phyloP scores from a whole-genome alignment of 35 echinoderm and acorn worm genomes.

The Heliocidaris erythrogramma region DNA sequence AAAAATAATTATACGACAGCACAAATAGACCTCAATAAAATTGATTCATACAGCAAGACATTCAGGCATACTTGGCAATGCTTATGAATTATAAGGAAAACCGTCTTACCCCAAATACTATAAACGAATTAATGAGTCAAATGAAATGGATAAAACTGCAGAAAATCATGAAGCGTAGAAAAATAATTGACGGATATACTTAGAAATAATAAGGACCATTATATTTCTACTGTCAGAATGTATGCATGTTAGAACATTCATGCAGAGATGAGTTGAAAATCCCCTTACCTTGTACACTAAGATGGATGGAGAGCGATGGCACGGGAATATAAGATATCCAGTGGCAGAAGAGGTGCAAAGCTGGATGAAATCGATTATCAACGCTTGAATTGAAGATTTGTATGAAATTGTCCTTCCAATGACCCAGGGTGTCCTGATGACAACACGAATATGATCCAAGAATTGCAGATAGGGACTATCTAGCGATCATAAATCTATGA shows the following conservation, averaged over 20 bases:
- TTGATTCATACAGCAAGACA: too few relatives aligned
- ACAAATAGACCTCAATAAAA: too few relatives aligned
- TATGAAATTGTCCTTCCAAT: background rate
- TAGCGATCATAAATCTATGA: background rate
- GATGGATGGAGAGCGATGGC: background rate
- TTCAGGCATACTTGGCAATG: too few relatives aligned
- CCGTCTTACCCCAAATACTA: too few relatives aligned
- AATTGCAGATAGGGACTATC: background rate
- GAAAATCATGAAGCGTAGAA: too few relatives aligned
- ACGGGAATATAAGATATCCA: background rate
- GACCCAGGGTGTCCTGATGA: background rate
- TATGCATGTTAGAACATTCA: background rate
- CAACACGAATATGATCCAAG: background rate
- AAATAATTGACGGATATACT: too few relatives aligned
- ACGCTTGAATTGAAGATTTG: background rate
- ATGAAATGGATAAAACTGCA: too few relatives aligned
- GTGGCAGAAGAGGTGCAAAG: background rate
- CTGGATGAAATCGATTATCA: background rate
- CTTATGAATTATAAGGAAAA: too few relatives aligned
- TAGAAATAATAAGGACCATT: too few relatives aligned
- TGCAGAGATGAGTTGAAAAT: background rate
- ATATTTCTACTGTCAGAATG: background rate
- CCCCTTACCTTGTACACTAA: background rate
- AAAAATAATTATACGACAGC: too few relatives aligned
- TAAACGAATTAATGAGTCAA: too few relatives aligned